phyloP scores from a whole-genome alignment of 1,140 invertebrate genomes.

The Lanistes nyassanus region DNA sequence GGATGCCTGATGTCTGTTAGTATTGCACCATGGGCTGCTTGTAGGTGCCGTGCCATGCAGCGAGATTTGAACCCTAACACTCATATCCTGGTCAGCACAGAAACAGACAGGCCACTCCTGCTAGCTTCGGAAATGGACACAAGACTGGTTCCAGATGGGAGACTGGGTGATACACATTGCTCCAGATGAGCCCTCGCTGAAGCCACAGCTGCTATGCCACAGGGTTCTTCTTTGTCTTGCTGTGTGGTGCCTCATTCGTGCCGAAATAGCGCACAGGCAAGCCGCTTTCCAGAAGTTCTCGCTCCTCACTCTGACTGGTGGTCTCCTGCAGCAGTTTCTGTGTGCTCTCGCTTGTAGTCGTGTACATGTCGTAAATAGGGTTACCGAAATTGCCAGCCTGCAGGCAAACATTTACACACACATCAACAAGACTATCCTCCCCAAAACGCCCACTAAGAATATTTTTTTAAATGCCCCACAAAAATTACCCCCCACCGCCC shows the following conservation, averaged over 20 bases:
- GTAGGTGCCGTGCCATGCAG: not conserved
- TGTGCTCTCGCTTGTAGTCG: conserved; percentile 66
- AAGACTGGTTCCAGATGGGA: not conserved
- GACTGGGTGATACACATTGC: not conserved
- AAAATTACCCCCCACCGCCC: not conserved
- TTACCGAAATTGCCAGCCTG: conserved; percentile 81
- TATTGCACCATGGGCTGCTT: not conserved
- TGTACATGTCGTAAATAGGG: conserved; percentile 84
- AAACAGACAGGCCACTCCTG: not conserved
- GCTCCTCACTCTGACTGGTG: conserved; percentile 69
- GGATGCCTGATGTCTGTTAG: not conserved
- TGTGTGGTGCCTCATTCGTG: conserved; percentile 9
- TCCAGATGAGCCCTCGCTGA: not conserved
- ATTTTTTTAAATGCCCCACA: conserved; percentile 1
- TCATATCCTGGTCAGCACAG: not conserved
- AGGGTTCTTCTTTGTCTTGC: conserved; percentile 1
- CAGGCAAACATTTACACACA: conserved; percentile 54
- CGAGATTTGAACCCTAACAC: not conserved
- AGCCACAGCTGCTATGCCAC: conserved; percentile 6
- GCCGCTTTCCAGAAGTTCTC: conserved; percentile 66
- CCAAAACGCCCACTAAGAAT: not conserved
- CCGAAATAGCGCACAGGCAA: conserved; percentile 42
- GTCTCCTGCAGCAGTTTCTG: conserved; percentile 49
- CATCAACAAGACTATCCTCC: not conserved
- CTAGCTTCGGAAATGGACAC: not conserved